Evolutionary conservation across 2,888 invertebrate species (phyloP).

Genomic region (Drosophila peninsularis): DNA sequence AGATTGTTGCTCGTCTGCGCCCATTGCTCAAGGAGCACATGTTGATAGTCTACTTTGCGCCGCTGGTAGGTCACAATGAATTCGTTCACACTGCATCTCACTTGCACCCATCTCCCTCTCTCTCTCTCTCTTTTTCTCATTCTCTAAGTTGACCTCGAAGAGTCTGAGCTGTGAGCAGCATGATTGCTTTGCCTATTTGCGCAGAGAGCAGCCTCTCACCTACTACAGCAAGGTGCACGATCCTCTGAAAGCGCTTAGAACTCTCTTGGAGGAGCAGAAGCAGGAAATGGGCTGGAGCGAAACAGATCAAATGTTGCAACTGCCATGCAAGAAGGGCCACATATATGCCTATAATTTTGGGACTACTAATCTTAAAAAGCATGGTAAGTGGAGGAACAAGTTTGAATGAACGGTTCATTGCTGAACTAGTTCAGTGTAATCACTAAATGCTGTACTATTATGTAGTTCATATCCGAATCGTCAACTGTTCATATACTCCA

Average conservation of each 20-base stretch:
- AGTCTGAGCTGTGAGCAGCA: slow-evolving; percentile 50
- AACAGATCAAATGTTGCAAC: not conserved
- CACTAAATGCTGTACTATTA: no score
- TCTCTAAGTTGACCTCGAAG: slow-evolving; percentile 44
- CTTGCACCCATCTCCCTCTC: not conserved
- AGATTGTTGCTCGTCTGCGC: slow-evolving; percentile 35
- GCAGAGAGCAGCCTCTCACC: slow-evolving; percentile 13
- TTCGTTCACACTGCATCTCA: not conserved
- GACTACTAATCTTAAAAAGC: slow-evolving; percentile 21
- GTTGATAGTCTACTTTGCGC: slow-evolving; percentile 44
- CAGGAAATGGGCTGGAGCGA: slow-evolving; percentile 5
- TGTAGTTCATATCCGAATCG: no score
- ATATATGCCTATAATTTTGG: slow-evolving; percentile 46
- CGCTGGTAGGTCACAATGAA: slow-evolving; percentile 33
- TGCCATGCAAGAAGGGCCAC: slow-evolving; percentile 23
- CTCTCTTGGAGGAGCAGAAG: not conserved
- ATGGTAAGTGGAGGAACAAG: slow-evolving; percentile 42
- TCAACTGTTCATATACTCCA: no score
- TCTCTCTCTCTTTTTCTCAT: not conserved
- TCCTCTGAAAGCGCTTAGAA: slow-evolving; percentile 40
- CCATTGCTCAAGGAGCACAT: slow-evolving; percentile 37
- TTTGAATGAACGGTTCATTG: not conserved
- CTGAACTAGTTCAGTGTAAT: not conserved
- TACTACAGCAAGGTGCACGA: slow-evolving; percentile 55
- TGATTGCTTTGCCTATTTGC: slow-evolving; percentile 50